A percentile compares a stretch with the other conserved stretches of the same genome.
Evolutionary conservation across 64 coral and sea anemone species (phyloP).

Genomic region (Acropora tenuis): DNA sequence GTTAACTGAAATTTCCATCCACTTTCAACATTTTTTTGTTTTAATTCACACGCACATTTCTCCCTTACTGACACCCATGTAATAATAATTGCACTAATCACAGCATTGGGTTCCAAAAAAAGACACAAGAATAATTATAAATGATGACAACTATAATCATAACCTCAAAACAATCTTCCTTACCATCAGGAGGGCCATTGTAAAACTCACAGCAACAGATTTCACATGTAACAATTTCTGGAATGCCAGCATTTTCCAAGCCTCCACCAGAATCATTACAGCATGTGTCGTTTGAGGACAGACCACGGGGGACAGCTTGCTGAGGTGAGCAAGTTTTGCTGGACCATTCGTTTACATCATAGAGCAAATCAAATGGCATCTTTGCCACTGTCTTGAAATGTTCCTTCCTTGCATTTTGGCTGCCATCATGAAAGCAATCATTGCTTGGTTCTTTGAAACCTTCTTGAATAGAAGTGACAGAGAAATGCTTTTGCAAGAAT

Average conservation of each 20-base stretch:
- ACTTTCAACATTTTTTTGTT: too few species aligned
- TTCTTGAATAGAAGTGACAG: not conserved
- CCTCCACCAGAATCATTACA: not conserved
- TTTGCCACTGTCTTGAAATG: not conserved
- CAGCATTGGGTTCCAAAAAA: not conserved
- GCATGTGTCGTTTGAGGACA: not conserved
- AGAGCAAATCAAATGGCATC: slow-evolving; percentile 48
- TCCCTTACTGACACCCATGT: too few species aligned
- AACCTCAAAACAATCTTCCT: not conserved
- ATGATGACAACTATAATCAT: too few species aligned
- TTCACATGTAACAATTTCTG: slow-evolving; percentile 23
- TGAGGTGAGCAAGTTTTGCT: not conserved
- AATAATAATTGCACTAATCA: too few species aligned
- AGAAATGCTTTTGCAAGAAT: slow-evolving; percentile 1
- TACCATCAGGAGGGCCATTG: slow-evolving; percentile 8
- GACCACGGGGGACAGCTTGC: not conserved
- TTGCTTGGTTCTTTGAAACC: not conserved
- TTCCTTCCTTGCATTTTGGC: not conserved
- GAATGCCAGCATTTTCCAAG: not conserved
- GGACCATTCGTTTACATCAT: slow-evolving; percentile 6
- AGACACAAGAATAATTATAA: not conserved
- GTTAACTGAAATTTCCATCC: too few species aligned
- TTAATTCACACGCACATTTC: too few species aligned
- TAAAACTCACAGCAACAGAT: slow-evolving; percentile 34
- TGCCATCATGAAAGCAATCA: not conserved